Base-by-base conservation (phyloP, 2,888 invertebrate species). In the Neoascia interrupta region DNA sequence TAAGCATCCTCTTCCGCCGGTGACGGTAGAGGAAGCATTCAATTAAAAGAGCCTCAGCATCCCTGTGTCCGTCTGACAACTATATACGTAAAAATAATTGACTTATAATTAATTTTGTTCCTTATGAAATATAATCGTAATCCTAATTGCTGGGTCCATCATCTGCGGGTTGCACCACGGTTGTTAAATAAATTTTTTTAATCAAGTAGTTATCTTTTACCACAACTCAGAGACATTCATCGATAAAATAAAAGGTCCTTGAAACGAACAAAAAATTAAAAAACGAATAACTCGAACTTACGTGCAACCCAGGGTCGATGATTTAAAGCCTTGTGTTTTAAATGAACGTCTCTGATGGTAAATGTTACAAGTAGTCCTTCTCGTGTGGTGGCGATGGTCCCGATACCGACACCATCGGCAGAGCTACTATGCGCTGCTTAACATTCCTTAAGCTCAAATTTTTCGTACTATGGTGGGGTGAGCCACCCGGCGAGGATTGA, bases 361-460 rank as follows among this genome's bases (percentile, higher is more conserved):
- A 88, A 85, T 88, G 88, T 87, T 88, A 88, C 88, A 88, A 88
- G 70, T 87, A 86, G 63, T 88, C 88, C 68, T 88, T 93, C 83
- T 94, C 94, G 83, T 94, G 93, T 10, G 94, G 93, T 26, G 94
- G 94, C 13, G 94, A 94, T 0, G 94, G 94, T n/a, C 94, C 94
- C 8, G 94, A 94, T 21, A 95, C 92, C 18, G 94, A 94, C 4
- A 95, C 91, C 83, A 94, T 94, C 47, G 94, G 94, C 83, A 95
- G 89, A 61, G 86, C 85, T 58, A 84, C 85, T 56, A 81, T 83
- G 82, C 81, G 85, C 10, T 85, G 85, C 61, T 85, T 86, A 28
- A 85, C 79, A 37, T 85, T 85, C 72, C 85, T 86, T 1, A 86
- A 81, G 28, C 83, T 83, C 41, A 85, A 58, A 60, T 84, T 82